Base-by-base conservation (phyloP, 2,888 invertebrate species). In the Lithophane leautieri region DNA sequence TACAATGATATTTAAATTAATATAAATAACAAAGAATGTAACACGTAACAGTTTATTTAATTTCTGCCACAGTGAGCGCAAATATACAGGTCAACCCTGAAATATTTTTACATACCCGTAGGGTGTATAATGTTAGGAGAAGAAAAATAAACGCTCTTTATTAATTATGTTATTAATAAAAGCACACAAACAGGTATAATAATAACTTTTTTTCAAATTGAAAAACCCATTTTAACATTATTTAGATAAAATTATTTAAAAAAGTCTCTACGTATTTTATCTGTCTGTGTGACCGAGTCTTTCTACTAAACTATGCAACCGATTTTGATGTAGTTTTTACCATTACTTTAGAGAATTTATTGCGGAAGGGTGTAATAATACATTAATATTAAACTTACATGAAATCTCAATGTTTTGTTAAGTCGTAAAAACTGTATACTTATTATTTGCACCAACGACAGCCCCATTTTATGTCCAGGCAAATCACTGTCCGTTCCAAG, bases 81-180 rank as follows among this genome's bases (percentile, higher is more conserved):
- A 56, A 75, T 34, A 75, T 25, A 56, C 52, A 56, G 16, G 34
- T 40, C 9, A 47, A 63, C 12, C 63, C 47, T 63, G 25, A 47
- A 74, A 63, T n/a, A 28, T 74, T 50, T 75, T 65, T 22, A 60
- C 28, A 65, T 76, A 60, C 19, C 50, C 56, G 19, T 50, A n/a
- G 58, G 50, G 40, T 47, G 54, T 63, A 28, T 19, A 42, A 73
- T 40, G 40, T n/a, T 58, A 65, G 42, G 47, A 65, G 28, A 58
- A 8, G n/a, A 50, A 50, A 73, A 63, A 50, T 47, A 74, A 52
- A 47, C 19, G n/a, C 14, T 56, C 7, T 11, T 4, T 22, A 34
- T 14, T n/a, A n/a, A n/a, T 42, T 7, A 28, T 50, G 8, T 50
- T 50, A 22, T 50, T 50, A 34, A 22, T 73, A 73, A 56, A 40